These are phyloP conservation scores for Hydrolagus affinis DNA, from an alignment of 2,113 vertebrate genomes.

Conservation along the genomic window DNA sequence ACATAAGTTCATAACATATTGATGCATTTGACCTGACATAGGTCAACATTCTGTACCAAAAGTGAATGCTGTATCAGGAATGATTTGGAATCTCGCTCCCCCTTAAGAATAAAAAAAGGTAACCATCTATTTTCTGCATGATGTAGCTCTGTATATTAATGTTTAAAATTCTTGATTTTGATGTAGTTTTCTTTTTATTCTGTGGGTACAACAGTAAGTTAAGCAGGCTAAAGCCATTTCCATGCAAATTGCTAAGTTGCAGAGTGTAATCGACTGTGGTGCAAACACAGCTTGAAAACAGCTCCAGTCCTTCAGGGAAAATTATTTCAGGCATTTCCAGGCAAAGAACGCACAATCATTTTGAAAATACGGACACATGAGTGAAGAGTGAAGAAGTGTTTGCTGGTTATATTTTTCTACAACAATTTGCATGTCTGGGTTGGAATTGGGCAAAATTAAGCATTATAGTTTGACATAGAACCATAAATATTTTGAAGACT, in stretches of 20 bases:
- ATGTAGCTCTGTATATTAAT: neutral
- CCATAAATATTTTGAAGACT: neutral
- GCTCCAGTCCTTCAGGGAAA: neutral
- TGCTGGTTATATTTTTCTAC: neutral
- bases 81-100: neutral
- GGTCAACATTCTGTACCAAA: neutral
- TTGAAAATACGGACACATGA: neutral
- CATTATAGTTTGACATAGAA: neutral
- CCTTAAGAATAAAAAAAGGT: neutral
- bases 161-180: neutral
- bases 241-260: neutral
- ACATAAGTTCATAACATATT: neutral
- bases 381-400: neutral
- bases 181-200: neutral
- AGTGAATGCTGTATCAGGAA: neutral
- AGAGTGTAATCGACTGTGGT: neutral
- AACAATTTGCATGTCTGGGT: neutral
- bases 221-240: neutral
- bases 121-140: neutral
- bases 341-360: neutral
- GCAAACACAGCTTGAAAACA: neutral
- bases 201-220: too few species aligned
- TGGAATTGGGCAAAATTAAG: neutral
- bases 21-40: neutral
- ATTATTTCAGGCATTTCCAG: neutral